Evolutionary conservation across 1,140 invertebrate species (phyloP), one percentile per base, ranked within the genome.

Genomic region (Drosophila nebulosa): DNA sequence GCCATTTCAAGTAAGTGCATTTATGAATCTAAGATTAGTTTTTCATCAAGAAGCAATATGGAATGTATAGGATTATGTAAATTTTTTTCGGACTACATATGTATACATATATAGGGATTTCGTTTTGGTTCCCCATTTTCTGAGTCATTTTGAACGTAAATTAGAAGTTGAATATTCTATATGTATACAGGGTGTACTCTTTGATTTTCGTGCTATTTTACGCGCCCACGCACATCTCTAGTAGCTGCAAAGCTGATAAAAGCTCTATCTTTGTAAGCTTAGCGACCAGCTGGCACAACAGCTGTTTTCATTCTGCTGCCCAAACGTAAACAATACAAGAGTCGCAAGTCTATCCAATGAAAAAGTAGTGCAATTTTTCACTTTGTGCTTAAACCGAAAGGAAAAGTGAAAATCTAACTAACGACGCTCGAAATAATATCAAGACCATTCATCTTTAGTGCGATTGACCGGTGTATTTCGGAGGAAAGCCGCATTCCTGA

Each of bases 1-100:
- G 7, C 75, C 74, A n/a, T 78, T 30, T 42, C 16, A 21, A 3
- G 77, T 75, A 50, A 75, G 77, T 61, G 2, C 9, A n/a, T n/a
- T n/a, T n/a, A n/a, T n/a, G 3, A 42, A 18, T 7, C 16, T n/a
- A 16, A 1, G 16, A 42, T 18, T 46, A 0, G 3, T 21, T 9
- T 42, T 18, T 2, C 0, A 16, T 7, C 39, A 18, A 16, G 39
- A 16, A 18, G 7, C 9, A 16, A 42, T 42, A 42, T 36, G 9
- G n/a, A n/a, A n/a, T n/a, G n/a, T n/a, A n/a, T n/a, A n/a, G n/a
- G n/a, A n/a, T n/a, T n/a, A n/a, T n/a, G n/a, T n/a, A n/a, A n/a
- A n/a, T n/a, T n/a, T n/a, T n/a, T n/a, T n/a, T n/a, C n/a, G n/a
- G n/a, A n/a, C n/a, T n/a, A n/a, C n/a, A n/a, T n/a, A n/a, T n/a